Evolutionary conservation across 2,888 invertebrate genomes (phyloP), one percentile per base, ranked within the genome.

Genomic region (Rhaphigaster nebulosa): DNA sequence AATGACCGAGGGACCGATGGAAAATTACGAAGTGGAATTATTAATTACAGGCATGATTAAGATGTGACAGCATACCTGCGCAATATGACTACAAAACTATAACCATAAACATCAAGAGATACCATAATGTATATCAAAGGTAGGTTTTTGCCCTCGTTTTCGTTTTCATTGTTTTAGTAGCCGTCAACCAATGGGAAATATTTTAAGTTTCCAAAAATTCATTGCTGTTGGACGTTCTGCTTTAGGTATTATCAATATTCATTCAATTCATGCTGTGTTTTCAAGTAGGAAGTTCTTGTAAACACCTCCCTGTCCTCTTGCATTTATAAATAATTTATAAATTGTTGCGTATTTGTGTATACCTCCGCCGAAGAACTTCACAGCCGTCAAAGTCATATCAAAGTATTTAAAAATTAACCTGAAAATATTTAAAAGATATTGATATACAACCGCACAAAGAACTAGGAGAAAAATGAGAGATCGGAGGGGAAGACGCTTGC

Each of bases 181-280:
- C 99, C 99, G 93, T 99, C 99, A 94, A 99, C 99, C 93, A 99
- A 96, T 0, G 98, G 97, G 0, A 99, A 99, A 93, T 97, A 98
- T 93, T 98, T 97, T 15, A 98, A 94, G 95, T 0, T 98, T 98
- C 87, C 97, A 95, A 87, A 99, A 95, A 93, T 98, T 97, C n/a
- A 97, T 96, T 0, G 98, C 96, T 91, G 96, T 97, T 41, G 95
- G 95, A 91, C 94, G 94, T 93, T 99, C 98, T 90, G 97, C 96
- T 0, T 95, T 95, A 92, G 97, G 95, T 94, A 97, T 96, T 10
- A 41, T 56, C 20, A 76, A 34, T 4, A 29, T 52, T 18, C 0
- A 45, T 23, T 34, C n/a, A n/a, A n/a, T n/a, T n/a, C n/a, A n/a
- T n/a, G n/a, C n/a, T n/a, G n/a, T n/a, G n/a, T n/a, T n/a, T n/a